Evolutionary conservation across 2,113 vertebrate genomes (phyloP), one percentile per base, ranked within the genome.

Genomic region (Numenius arquata): DNA sequence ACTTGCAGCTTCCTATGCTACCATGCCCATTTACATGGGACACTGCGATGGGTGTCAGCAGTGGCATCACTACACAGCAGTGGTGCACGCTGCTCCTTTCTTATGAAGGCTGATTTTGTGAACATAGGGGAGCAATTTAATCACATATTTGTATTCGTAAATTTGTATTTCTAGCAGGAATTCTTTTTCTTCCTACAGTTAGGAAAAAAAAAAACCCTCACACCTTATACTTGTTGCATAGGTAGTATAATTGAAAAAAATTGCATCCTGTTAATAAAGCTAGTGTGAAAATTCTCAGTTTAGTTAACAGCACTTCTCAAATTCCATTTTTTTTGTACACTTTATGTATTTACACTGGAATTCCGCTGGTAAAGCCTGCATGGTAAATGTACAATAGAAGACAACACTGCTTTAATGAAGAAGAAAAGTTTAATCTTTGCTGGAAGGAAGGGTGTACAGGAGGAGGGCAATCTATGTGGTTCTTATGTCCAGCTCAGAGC

Each of bases 391-490:
- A 15, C 36, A 29, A 7, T 29, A 36, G 67, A 61, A 79, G 53
- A 36, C 27, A 52, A 3, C n/a, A 36, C 9, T 45, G 22, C n/a
- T 76, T 78, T 68, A 59, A 11, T 30, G 70, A 52, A 71, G 41
- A 38, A 15, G 26, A 53, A 22, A 58, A 38, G 45, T 36, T 38
- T 45, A 29, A 6, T 19, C 30, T 63, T 59, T 92, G 23, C 43
- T 63, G 66, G 25, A 38, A 59, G 48, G 30, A 15, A 23, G 53
- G 13, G 19, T 29, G 25, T 11, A 5, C 5, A 10, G 29, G 50
- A 48, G 10, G 27, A 45, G 12, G 5, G 6, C 5, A 43, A 27
- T 34, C 8, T 3, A 0, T 47, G 15, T 55, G 11, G 8, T 67
- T 48, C 29, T 34, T 26, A 1, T 6, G 8, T 47, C 11, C 43